Base-by-base conservation (phyloP, 2,797 vertebrate genomes). In the Chrysocyon brachyurus region DNA sequence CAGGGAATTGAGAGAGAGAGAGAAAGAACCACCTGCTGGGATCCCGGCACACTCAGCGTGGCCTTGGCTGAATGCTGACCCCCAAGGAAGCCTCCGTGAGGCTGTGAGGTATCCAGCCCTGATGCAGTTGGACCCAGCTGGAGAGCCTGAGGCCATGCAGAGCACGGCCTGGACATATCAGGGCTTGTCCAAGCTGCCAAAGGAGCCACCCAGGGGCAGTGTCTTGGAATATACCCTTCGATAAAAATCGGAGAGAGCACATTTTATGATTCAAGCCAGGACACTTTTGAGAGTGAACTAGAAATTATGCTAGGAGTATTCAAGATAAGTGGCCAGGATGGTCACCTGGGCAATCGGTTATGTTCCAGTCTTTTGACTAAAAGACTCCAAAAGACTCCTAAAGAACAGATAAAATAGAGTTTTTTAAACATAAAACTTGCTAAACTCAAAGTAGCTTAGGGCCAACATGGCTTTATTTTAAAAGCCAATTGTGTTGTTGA, bases 401-500 rank as follows among this genome's bases (percentile, higher is more conserved):
- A 89, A 72, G 46, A 83, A 52, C 10, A 40, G 59, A 78, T 73
- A 52, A 75, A 52, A 91, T 0, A 66, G n/a, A 61, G 33, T 52
- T 49, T 64, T 79, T 84, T 57, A 56, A 91, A 93, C 61, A 2
- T 4, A 89, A 90, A 82, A 93, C 36, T 66, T 94, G 46, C 77
- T 92, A 21, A 86, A 93, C 46, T 92, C 85, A 33, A 77, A 66
- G 46, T 10, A 70, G 46, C 59, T 70, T n/a, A 33, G 52, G 2
- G 28, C 19, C 61, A 93, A 73, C 40, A 17, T 12, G 14, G 26
- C 14, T 96, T 96, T 97, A 98, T 96, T 97, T 97, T 98, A 98
- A 97, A 98, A 85, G 59, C 98, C 99, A 66, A 98, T 97, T 33
- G 98, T 97, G 93, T 98, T 98, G 89, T 96, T 98, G 98, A 98